These are phyloP conservation scores for Hermaeophaga mercurialis DNA, from an alignment of 2,888 invertebrate genomes.

Conservation along the genomic window DNA sequence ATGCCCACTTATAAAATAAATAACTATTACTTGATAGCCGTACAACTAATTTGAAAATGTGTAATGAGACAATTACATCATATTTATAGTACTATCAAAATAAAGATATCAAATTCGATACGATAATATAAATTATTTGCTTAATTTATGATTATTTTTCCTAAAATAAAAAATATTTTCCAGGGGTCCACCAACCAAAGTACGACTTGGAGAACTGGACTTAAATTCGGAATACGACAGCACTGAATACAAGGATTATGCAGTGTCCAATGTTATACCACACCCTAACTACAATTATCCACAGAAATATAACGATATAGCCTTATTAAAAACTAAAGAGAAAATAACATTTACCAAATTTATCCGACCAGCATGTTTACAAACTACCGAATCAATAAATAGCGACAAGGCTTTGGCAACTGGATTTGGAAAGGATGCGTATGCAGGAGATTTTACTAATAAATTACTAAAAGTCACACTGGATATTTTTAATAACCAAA, in stretches of 20 bases:
- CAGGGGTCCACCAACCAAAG: conserved; percentile 60
- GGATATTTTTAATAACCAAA: conserved; percentile 51
- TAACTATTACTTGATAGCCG: no score
- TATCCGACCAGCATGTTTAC: conserved; percentile 70
- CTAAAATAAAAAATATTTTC: conserved; percentile 32
- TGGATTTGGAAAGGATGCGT: conserved; percentile 66
- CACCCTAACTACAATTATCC: conserved; percentile 65
- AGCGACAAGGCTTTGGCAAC: conserved; percentile 63
- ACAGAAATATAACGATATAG: conserved; percentile 69
- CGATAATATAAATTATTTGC: background rate
- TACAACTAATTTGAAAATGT: no score
- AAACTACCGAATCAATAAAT: conserved; percentile 54
- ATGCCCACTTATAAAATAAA: no score
- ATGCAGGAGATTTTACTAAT: conserved; percentile 53
- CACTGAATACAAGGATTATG: conserved; percentile 59
- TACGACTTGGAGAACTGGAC: conserved; percentile 66
- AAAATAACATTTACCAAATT: conserved; percentile 58
- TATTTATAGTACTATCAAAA: no score
- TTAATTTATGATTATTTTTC: background rate
- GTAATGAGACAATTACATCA: no score
- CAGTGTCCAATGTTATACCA: conserved; percentile 50
- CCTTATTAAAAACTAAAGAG: conserved; percentile 62
- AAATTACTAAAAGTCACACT: conserved; percentile 57
- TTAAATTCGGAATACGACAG: conserved; percentile 59
- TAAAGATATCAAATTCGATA: no score